Base-by-base conservation (phyloP, 2,888 invertebrate species). In the Hipparchia semele region DNA sequence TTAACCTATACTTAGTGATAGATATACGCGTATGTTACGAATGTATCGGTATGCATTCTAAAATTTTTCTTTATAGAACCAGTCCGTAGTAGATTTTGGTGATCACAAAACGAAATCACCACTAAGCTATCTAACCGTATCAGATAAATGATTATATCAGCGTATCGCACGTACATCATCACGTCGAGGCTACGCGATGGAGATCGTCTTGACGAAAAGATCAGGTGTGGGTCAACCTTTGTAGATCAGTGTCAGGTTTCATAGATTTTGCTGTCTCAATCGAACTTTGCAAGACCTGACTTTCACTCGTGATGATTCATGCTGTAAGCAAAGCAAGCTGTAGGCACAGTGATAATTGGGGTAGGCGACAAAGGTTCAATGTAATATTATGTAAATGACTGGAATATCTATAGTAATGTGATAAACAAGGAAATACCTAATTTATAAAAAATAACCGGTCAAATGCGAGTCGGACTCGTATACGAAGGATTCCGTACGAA, bases 261-360 rank as follows among this genome's bases (percentile, higher is more conserved):
- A 87, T 88, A 86, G 84, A 86, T 87, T 87, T 86, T 84, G 86
- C 84, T 84, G 84, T 84, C 85, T 85, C 84, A 88, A 86, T 88
- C 86, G 84, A 85, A 88, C 84, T 87, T 81, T 80, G 86, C 84
- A 81, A 81, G 80, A 79, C 79, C 83, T 83, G 80, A 88, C 91
- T 91, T 90, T 90, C 91, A 87, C 90, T 78, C 76, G 70, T 66
- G 83, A 87, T 90, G 90, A 89, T 84, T 90, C 87, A 87, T 83
- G 83, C 81, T 79, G 78, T 79, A 81, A 79, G 77, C 71, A 68
- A 6, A 46, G 23, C 39, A 5, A 51, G 23, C 13, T 68, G 58
- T n/a, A 69, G 39, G 66, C 66, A 72, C 65, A 49, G 53, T 23
- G 45, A 67, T 39, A 23, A 51, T 46, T 51, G 39, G 69, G 69